Conservation (phyloP, 2,797 vertebrate genomes). For the Anguilla marmorata region DNA sequence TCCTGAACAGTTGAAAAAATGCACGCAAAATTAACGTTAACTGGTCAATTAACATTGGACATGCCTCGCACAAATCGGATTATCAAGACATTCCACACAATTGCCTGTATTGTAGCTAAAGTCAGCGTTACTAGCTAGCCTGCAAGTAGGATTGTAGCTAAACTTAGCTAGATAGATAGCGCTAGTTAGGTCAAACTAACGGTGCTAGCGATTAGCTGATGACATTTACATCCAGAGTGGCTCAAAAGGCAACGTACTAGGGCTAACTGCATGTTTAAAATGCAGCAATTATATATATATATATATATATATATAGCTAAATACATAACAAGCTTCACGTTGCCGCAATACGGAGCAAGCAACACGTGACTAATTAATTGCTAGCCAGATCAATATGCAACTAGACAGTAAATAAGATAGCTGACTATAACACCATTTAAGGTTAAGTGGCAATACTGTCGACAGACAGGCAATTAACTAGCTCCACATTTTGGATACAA, state of each 20-base stretch:
- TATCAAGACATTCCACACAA: too few species aligned
- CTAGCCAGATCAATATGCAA: neutral
- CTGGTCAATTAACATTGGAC: too few species aligned
- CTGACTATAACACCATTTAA: too few species aligned
- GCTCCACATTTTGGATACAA: too few species aligned
- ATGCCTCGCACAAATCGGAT: too few species aligned
- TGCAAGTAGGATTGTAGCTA: neutral
- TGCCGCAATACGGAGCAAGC: neutral
- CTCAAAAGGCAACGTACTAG: neutral
- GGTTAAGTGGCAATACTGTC: too few species aligned
- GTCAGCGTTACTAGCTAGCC: neutral
- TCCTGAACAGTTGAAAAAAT: constrained; percentile 4
- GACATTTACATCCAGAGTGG: neutral
- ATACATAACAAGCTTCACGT: neutral
- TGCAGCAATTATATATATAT: too few species aligned
- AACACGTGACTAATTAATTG: neutral
- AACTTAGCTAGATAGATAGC: neutral
- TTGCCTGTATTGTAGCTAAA: too few species aligned
- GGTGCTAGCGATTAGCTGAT: too few species aligned
- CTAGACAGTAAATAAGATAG: neutral
- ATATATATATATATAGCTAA: too few species aligned
- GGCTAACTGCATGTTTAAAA: neutral
- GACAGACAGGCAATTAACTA: too few species aligned
- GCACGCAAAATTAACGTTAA: too few species aligned
- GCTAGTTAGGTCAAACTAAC: neutral